phyloP scores from a whole-genome alignment of 2,797 vertebrate genomes.

The Danio tinwini region DNA sequence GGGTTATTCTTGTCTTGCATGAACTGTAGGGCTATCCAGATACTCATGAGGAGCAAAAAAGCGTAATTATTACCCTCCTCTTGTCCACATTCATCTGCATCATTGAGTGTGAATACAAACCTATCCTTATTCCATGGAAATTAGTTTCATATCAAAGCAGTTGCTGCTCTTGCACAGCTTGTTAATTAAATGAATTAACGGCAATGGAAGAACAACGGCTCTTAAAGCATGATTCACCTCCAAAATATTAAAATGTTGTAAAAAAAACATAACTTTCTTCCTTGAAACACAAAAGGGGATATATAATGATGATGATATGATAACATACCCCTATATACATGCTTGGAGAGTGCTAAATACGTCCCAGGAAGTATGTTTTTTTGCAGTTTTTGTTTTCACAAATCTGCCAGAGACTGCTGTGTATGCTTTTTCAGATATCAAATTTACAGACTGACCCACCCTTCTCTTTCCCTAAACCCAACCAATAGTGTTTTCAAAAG shows the following conservation, averaged over 20 bases:
- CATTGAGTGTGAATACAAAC: constrained; percentile 27
- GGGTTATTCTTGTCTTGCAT: constrained; percentile 32
- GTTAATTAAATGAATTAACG: constrained; percentile 14
- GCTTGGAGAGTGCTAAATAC: too few relatives aligned
- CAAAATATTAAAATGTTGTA: not conserved
- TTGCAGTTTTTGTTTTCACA: too few relatives aligned
- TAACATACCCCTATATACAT: too few relatives aligned
- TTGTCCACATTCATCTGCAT: constrained; percentile 25
- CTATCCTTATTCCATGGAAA: not conserved
- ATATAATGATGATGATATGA: too few relatives aligned
- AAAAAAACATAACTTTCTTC: not conserved
- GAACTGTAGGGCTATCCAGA: not conserved
- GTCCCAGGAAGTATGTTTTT: too few relatives aligned
- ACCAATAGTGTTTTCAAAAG: too few relatives aligned
- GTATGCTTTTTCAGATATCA: too few relatives aligned
- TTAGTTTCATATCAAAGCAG: constrained; percentile 12
- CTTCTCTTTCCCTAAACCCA: too few relatives aligned
- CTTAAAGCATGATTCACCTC: not conserved
- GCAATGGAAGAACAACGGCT: not conserved
- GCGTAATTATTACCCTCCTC: constrained; percentile 1
- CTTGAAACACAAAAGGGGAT: not conserved
- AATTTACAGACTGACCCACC: too few relatives aligned
- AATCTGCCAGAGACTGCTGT: too few relatives aligned
- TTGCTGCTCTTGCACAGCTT: not conserved
- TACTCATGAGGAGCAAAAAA: not conserved